These are phyloP conservation scores for Pantherophis guttatus DNA, from an alignment of 2,113 vertebrate species.

Conservation along the genomic window DNA sequence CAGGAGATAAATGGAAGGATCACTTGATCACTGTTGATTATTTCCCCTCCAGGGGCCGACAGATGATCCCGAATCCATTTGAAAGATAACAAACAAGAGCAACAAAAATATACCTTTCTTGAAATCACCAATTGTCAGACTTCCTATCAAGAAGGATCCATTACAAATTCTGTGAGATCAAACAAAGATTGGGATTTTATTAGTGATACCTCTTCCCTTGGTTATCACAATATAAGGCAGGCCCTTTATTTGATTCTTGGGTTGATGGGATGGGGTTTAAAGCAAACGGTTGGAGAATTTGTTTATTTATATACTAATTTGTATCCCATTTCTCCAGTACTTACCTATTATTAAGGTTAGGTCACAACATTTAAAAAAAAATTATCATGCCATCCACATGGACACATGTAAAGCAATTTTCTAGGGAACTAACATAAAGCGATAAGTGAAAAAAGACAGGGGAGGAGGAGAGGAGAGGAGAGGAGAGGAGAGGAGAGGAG, in stretches of 20 bases:
- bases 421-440: neutral
- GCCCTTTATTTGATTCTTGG: neutral
- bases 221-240: neutral
- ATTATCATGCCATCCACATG: neutral
- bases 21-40: conserved; percentile 62
- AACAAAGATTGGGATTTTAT: neutral
- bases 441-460: too few species aligned
- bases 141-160: conserved; percentile 13
- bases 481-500: too few species aligned
- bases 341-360: neutral
- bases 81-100: conserved; percentile 53
- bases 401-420: neutral
- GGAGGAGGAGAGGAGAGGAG: too few species aligned
- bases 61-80: conserved; percentile 70
- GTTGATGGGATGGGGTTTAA: neutral
- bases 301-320: neutral
- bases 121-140: conserved; percentile 1
- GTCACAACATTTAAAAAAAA: neutral
- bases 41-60: conserved; percentile 54
- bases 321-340: too few species aligned
- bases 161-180: conserved; percentile 28
- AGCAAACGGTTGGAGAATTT: neutral
- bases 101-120: conserved; percentile 36
- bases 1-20: conserved; percentile 66
- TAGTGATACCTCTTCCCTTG: neutral